Percentiles rank a stretch among this genome's conserved stretches.
Evolutionary conservation across 1,140 invertebrate species (phyloP).

Genomic region (Druon quercuslanigerum): DNA sequence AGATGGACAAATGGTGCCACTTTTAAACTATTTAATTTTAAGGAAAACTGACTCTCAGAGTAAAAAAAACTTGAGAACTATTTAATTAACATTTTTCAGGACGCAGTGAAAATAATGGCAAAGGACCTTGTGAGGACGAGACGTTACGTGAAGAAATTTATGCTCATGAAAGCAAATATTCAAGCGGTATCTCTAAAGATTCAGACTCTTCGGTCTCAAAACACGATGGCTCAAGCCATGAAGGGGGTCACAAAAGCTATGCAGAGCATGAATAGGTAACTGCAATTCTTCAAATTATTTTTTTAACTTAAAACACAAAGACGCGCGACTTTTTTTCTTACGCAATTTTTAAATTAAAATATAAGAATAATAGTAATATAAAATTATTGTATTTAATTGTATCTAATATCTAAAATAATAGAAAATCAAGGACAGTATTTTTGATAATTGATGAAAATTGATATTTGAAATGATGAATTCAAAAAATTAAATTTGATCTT

Average conservation of each 20-base stretch:
- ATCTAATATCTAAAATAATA: too few species aligned
- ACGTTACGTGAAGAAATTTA: slow-evolving; percentile 98
- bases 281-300: slow-evolving; percentile 27
- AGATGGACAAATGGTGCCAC: slow-evolving; percentile 96
- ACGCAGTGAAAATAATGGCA: slow-evolving; percentile 99
- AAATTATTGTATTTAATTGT: too few species aligned
- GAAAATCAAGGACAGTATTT: too few species aligned
- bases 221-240: slow-evolving; percentile 99
- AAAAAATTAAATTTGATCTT: too few species aligned
- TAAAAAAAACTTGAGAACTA: too few species aligned
- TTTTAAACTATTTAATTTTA: not conserved
- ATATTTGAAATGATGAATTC: too few species aligned
- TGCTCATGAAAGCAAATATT: slow-evolving; percentile 99
- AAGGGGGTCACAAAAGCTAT: slow-evolving; percentile 99
- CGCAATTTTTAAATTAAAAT: too few species aligned
- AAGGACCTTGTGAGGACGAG: slow-evolving; percentile 98
- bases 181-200: slow-evolving; percentile 99
- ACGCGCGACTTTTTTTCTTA: too few species aligned
- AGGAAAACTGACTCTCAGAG: too few species aligned
- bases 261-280: slow-evolving; percentile 96
- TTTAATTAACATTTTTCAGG: slow-evolving; percentile 77
- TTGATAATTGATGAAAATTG: too few species aligned
- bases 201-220: slow-evolving; percentile 98
- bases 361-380: too few species aligned
- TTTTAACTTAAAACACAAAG: not conserved